Evolutionary conservation across 2,113 vertebrate genomes (phyloP).

Genomic region (Pogonocichla stellata): DNA sequence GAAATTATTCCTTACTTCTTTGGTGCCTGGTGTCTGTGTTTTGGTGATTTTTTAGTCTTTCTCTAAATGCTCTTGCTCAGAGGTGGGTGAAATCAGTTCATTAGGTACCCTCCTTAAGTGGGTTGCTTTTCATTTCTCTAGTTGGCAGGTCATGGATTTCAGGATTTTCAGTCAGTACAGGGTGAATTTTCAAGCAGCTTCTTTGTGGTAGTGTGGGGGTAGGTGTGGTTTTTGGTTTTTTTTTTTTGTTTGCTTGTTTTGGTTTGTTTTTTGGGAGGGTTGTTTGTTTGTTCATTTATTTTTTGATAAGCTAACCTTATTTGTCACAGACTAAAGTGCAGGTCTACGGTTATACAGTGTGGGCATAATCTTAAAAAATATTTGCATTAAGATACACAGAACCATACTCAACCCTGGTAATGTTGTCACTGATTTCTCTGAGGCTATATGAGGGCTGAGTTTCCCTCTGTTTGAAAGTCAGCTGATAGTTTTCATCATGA

Average conservation of each 20-base stretch:
- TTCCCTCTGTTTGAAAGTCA: not conserved
- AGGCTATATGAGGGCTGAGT: not conserved
- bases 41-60: not conserved
- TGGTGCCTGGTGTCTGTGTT: not conserved
- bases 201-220: not conserved
- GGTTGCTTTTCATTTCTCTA: not conserved
- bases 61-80: not conserved
- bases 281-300: not conserved
- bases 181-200: not conserved
- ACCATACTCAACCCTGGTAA: not conserved
- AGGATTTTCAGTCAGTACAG: not conserved
- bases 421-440: not conserved
- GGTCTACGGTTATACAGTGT: not conserved
- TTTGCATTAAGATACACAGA: not conserved
- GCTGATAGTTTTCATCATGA: not conserved
- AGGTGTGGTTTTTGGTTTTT: not conserved
- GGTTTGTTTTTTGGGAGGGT: no score
- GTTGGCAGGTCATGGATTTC: not conserved
- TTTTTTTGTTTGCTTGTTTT: not conserved
- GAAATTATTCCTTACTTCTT: not conserved
- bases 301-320: not conserved
- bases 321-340: not conserved
- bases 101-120: not conserved
- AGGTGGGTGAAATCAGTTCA: not conserved
- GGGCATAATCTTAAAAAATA: not conserved